Percentiles rank a stretch among this genome's conserved stretches.
Evolutionary conservation across 1,140 invertebrate genomes (phyloP).

Genomic region (Apis cerana): DNA sequence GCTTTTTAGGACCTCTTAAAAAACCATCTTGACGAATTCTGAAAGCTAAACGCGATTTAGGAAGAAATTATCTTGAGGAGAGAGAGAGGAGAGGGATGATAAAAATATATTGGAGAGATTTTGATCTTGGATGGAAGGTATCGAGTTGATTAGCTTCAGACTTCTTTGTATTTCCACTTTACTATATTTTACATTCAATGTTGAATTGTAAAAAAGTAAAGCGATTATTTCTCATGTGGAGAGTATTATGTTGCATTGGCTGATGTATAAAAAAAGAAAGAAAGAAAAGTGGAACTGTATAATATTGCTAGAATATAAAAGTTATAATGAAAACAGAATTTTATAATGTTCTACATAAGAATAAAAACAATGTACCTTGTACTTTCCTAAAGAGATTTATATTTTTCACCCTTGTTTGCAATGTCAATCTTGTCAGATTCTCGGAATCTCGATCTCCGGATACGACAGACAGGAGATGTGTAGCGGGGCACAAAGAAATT

Average conservation of each 20-base stretch:
- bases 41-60: neutral
- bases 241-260: too few relatives aligned
- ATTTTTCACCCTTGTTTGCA: neutral
- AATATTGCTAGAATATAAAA: too few relatives aligned
- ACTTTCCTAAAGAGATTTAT: neutral
- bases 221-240: too few relatives aligned
- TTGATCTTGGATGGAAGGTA: neutral
- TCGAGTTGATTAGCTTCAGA: neutral
- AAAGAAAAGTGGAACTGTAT: too few relatives aligned
- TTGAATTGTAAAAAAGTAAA: too few relatives aligned
- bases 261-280: too few relatives aligned
- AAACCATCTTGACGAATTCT: neutral
- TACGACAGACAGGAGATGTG: conserved; percentile 38
- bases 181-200: too few relatives aligned
- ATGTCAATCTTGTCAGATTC: conserved; percentile 13
- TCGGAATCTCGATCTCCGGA: conserved; percentile 17
- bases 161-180: too few relatives aligned
- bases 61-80: neutral
- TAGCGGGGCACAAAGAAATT: conserved; percentile 41
- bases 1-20: conserved; percentile 19
- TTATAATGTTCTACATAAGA: too few relatives aligned
- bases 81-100: too few relatives aligned
- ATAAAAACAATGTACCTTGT: neutral
- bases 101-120: neutral
- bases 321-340: too few relatives aligned